These are phyloP conservation scores for Gobius niger DNA, from an alignment of 2,113 vertebrate species.

Conservation along the genomic window DNA sequence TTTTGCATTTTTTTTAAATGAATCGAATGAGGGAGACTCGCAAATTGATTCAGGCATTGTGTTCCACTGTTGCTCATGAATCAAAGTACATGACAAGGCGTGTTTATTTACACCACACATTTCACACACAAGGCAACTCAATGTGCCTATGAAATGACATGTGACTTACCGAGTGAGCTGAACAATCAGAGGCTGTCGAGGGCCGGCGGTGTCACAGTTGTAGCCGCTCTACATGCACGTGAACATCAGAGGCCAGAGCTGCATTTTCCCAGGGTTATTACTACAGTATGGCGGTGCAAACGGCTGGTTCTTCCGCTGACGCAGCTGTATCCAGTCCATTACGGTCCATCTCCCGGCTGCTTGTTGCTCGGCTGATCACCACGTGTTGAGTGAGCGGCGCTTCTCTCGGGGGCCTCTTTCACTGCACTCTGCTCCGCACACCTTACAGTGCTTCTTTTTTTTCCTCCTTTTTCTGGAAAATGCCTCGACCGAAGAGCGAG, in stretches of 20 bases:
- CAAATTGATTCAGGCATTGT: too few relatives aligned
- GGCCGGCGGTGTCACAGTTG: too few relatives aligned
- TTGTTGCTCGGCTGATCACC: slow-evolving; percentile 21
- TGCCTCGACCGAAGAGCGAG: background rate
- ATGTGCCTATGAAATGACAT: too few relatives aligned
- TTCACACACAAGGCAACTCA: too few relatives aligned
- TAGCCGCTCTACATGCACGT: background rate
- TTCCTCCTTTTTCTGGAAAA: background rate
- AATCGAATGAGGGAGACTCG: too few relatives aligned
- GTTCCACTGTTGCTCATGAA: too few relatives aligned
- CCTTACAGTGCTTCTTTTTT: background rate
- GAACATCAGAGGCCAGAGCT: background rate
- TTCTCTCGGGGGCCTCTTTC: background rate
- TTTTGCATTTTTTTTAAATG: too few relatives aligned
- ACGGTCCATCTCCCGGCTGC: slow-evolving; percentile 1
- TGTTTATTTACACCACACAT: too few relatives aligned
- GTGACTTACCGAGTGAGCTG: too few relatives aligned
- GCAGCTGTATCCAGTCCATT: slow-evolving; percentile 30
- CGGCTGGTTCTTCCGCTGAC: slow-evolving; percentile 32
- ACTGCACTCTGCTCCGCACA: background rate
- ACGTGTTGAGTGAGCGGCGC: slow-evolving; percentile 45
- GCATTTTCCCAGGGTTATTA: background rate
- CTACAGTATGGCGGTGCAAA: background rate
- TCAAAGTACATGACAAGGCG: too few relatives aligned
- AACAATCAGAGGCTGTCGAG: too few relatives aligned